These are phyloP conservation scores for Poicephalus meyeri DNA, from an alignment of 2,113 vertebrate species.

Conservation along the genomic window DNA sequence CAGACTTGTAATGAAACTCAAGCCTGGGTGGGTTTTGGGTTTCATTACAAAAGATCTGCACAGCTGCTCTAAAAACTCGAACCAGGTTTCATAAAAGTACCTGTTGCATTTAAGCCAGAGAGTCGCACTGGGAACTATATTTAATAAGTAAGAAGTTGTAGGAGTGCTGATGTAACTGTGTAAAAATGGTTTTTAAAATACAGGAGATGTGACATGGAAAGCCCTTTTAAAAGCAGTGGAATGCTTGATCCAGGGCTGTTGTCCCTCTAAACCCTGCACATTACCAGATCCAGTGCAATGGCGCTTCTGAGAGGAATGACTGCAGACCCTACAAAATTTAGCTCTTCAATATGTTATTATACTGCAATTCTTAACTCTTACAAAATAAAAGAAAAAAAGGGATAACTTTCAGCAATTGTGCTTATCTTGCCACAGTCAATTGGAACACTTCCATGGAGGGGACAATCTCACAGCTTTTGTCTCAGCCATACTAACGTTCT, in stretches of 20 bases:
- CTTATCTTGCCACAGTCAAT: background rate
- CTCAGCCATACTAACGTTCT: background rate
- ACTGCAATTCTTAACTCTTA: background rate
- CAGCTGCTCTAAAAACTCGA: slow-evolving; percentile 66
- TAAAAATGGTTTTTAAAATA: slow-evolving; percentile 53
- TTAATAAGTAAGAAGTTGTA: slow-evolving; percentile 65
- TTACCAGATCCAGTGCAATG: background rate
- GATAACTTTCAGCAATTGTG: background rate
- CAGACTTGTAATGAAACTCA: slow-evolving; percentile 62
- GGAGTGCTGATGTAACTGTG: slow-evolving; percentile 59
- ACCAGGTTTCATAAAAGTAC: slow-evolving; percentile 64
- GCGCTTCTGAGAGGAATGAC: background rate
- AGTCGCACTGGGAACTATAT: slow-evolving; percentile 37
- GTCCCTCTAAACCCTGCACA: background rate
- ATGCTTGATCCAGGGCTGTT: background rate
- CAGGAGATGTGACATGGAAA: slow-evolving; percentile 35
- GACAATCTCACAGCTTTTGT: background rate
- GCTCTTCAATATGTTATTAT: accelerated
- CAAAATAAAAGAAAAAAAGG: background rate
- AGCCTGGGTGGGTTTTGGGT: slow-evolving; percentile 44
- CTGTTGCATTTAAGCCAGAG: slow-evolving; percentile 59
- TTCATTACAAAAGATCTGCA: slow-evolving; percentile 56
- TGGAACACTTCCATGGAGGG: background rate
- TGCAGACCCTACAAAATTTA: background rate
- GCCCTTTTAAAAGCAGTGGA: background rate